These are phyloP conservation scores for Phyllopteryx taeniolatus DNA, from an alignment of 2,113 vertebrate genomes.

Conservation along the genomic window DNA sequence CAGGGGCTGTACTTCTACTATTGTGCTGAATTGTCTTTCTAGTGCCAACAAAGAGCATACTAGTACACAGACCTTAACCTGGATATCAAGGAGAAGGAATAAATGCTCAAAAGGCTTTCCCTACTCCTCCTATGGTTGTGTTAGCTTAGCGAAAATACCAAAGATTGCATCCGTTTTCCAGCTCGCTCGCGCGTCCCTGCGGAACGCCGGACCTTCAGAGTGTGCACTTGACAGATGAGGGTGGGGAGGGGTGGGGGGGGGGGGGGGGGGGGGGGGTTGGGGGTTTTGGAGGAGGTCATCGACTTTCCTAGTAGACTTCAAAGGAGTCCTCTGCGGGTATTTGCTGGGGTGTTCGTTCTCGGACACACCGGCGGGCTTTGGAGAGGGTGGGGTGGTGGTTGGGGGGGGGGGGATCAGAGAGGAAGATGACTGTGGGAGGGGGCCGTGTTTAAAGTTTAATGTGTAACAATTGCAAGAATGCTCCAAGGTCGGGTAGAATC, in stretches of 20 bases:
- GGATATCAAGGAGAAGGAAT: neutral
- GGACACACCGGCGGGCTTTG: conserved; percentile 76
- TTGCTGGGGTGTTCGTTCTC: conserved; percentile 70
- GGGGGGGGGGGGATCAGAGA: conserved; percentile 74
- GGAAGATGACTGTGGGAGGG: conserved; percentile 51
- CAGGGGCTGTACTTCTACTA: neutral
- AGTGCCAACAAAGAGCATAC: neutral
- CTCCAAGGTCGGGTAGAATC: conserved; percentile 52
- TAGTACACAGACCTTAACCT: neutral
- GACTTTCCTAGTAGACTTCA: conserved; percentile 76
- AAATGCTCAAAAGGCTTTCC: neutral
- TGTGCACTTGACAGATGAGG: conserved; percentile 75
- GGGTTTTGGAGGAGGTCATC: conserved; percentile 60
- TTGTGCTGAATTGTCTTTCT: neutral
- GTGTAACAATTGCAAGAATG: conserved; percentile 78
- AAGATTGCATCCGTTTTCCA: neutral
- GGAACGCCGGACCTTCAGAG: conserved; percentile 68
- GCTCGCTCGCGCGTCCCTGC: conserved; percentile 12
- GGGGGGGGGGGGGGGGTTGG: neutral
- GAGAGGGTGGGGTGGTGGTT: conserved; percentile 44
- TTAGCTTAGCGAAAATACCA: conserved; percentile 1
- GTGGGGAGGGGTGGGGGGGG: conserved; percentile 67
- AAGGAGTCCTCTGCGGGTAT: conserved; percentile 70
- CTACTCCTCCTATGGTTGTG: neutral
- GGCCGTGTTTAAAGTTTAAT: conserved; percentile 77